Base-by-base conservation (phyloP, 92 coral and sea anemone genomes). In the Porites rus region DNA sequence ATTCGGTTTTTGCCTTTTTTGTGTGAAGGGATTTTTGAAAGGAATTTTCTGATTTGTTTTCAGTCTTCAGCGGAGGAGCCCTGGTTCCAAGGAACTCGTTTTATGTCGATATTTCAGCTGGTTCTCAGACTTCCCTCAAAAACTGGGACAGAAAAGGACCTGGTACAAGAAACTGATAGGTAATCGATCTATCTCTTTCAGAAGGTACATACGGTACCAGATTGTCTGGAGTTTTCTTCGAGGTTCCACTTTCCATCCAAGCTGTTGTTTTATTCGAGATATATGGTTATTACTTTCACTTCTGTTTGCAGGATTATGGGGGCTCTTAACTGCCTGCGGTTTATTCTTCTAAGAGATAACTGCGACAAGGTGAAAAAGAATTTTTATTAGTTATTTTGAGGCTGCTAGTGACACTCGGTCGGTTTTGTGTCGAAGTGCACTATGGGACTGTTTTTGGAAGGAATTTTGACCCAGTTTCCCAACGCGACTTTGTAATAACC, bases 111-210 rank as follows among this genome's bases (percentile, higher is more conserved):
- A 43, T 46, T 94, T 65, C 86, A 86, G 51, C 81, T 85, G 60
- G 93, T 89, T 77, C 81, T 82, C 65, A 89, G 71, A 12, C 87
- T 82, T 63, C 92, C 95, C 74, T 71, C 64, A 24, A 92, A 91
- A 68, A 72, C 88, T 22, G 93, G 90, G 54, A 84, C 75, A 51
- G 95, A 92, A 19, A 70, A 77, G 76, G 95, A 94, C 80, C 83
- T 94, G 73, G 93, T 93, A 7, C 95, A 91, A 74, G 95, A 94
- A 69, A 91, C 93, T 0, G 98, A 94, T 72, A 92, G 98, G 98
- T 94, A 62, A 52, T 16, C 0, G 8, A 62, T 62, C 7, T 6
- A 14, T 20, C n/a, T 16, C 66, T 62, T 62, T 14, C 20, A 38
- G 46, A 38, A 38, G 46, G 5, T 38, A 38, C 0, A 38, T 38